phyloP scores from a whole-genome alignment of 2,797 vertebrate species.

The Dermochelys coriacea region DNA sequence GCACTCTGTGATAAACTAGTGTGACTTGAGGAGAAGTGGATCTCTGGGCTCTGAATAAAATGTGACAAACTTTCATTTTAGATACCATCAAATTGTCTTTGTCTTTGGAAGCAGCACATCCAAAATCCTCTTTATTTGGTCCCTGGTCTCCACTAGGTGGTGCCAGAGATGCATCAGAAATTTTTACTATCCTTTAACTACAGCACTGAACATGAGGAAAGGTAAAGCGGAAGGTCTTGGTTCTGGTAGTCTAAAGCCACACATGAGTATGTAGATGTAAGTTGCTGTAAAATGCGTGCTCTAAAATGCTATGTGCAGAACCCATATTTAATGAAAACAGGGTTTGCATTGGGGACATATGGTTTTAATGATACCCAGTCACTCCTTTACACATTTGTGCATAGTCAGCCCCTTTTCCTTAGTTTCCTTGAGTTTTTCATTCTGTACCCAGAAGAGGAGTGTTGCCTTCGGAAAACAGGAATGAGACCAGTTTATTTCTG shows the following conservation, averaged over 20 bases:
- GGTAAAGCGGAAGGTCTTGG: background rate
- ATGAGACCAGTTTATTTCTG: background rate
- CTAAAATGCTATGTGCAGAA: background rate
- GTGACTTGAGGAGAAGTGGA: background rate
- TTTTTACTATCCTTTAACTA: fast-evolving
- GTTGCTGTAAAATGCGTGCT: background rate
- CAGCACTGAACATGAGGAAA: background rate
- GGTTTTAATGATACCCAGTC: fast-evolving
- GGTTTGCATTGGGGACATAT: fast-evolving
- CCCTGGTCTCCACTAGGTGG: constrained; percentile 57
- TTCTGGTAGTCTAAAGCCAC: fast-evolving
- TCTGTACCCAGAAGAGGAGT: background rate
- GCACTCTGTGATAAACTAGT: background rate
- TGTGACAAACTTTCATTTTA: background rate
- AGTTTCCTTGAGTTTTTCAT: background rate
- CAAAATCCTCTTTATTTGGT: fast-evolving
- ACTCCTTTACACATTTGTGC: fast-evolving
- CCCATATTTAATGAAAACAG: background rate
- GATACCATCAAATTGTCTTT: background rate
- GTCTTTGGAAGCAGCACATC: background rate
- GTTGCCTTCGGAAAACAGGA: background rate
- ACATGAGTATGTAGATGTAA: fast-evolving
- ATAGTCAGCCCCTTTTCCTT: background rate
- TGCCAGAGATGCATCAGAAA: background rate
- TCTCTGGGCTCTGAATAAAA: background rate